A percentile compares a stretch with the other conserved stretches of the same genome.
These are phyloP conservation scores for Rhipidura dahli DNA, from an alignment of 2,113 vertebrate genomes.

Conservation along the genomic window DNA sequence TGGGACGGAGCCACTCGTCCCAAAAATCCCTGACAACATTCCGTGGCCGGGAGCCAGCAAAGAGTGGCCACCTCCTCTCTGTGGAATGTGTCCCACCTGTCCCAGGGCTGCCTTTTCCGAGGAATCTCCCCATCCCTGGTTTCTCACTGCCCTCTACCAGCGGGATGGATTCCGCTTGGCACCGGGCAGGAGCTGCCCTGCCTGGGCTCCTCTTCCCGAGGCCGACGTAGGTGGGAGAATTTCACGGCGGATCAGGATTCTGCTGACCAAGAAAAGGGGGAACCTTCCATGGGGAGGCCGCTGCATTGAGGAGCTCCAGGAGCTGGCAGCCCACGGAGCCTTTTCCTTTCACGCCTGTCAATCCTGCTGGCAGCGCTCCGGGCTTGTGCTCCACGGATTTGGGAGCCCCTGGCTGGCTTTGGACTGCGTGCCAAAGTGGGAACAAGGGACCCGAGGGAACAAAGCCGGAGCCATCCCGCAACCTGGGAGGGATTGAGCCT, in stretches of 20 bases:
- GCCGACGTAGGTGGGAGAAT: neutral
- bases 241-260: neutral
- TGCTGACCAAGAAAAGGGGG: neutral
- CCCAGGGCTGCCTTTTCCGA: neutral
- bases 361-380: neutral
- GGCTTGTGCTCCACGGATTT: neutral
- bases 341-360: conserved; percentile 1
- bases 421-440: neutral
- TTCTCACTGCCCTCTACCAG: neutral
- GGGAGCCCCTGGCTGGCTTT: conserved; percentile 4
- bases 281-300: neutral
- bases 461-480: neutral
- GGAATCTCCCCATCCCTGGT: neutral
- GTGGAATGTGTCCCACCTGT: no score
- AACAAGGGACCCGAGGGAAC: neutral
- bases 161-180: neutral
- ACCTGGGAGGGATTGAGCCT: conserved; percentile 12
- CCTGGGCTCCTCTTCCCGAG: neutral
- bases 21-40: neutral
- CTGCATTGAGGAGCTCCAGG: neutral
- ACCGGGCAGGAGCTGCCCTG: neutral
- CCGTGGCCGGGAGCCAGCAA: neutral
- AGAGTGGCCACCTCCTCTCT: neutral
- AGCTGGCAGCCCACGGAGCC: conserved; percentile 14
- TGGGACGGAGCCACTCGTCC: neutral